Conservation (phyloP, 2,888 invertebrate genomes). For the Andricus curvator region DNA sequence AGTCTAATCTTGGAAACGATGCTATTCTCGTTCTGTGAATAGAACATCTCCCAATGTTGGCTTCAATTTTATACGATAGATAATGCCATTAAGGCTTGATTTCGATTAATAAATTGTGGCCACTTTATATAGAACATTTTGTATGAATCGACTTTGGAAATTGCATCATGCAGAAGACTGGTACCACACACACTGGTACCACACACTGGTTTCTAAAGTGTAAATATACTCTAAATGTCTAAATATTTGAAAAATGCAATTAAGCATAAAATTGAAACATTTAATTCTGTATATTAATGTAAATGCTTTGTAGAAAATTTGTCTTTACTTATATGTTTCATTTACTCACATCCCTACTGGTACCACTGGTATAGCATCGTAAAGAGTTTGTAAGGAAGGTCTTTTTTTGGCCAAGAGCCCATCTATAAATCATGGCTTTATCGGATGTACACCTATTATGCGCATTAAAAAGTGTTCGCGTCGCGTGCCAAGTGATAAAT, state of each 20-base stretch:
- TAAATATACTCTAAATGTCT: no score
- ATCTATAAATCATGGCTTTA: not conserved
- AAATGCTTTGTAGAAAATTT: no score
- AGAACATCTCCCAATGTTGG: slow-evolving; percentile 29
- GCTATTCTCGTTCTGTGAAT: slow-evolving; percentile 18
- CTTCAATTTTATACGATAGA: slow-evolving; percentile 1
- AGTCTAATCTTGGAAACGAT: slow-evolving; percentile 37
- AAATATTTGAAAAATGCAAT: no score
- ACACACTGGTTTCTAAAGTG: no score
- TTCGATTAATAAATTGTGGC: not conserved
- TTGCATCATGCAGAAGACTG: not conserved
- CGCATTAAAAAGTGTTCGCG: not conserved
- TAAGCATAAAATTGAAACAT: no score
- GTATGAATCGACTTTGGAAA: not conserved
- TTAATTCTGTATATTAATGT: no score
- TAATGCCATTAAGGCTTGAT: not conserved
- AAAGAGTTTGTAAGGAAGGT: no score
- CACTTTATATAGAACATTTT: not conserved
- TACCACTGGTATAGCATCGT: no score
- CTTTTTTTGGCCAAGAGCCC: not conserved
- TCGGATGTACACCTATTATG: not conserved
- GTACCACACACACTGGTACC: no score
- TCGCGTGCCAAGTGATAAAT: not conserved
- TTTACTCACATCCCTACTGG: no score
- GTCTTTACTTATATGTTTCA: no score